phyloP scores from a whole-genome alignment of 2,888 invertebrate species.

The Atethmia centrago region DNA sequence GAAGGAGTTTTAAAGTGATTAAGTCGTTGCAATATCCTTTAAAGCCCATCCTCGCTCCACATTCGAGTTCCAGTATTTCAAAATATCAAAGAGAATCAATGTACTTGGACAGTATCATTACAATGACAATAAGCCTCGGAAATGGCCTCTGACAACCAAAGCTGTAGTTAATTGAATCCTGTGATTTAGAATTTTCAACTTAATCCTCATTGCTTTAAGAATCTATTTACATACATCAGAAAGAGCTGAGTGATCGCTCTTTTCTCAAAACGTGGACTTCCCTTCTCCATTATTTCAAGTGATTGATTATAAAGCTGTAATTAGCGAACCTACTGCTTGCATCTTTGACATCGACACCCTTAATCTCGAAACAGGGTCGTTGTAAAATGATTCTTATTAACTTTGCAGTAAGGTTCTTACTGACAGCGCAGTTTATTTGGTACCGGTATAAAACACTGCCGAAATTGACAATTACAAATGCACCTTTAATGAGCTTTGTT shows the following conservation, averaged over 20 bases:
- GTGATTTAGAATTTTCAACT: conserved; percentile 52
- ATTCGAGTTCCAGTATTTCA: conserved; percentile 49
- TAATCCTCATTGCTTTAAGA: conserved; percentile 59
- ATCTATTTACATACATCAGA: conserved; percentile 45
- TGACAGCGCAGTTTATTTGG: conserved; percentile 67
- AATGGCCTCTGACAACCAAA: conserved; percentile 58
- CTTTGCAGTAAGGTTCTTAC: conserved; percentile 68
- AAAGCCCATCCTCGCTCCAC: conserved; percentile 26
- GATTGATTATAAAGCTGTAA: conserved; percentile 86
- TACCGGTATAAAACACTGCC: conserved; percentile 72
- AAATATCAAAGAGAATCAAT: conserved; percentile 59
- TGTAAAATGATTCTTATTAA: conserved; percentile 73
- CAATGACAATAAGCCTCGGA: conserved; percentile 62
- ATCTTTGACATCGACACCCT: conserved; percentile 73
- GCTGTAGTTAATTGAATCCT: conserved; percentile 65
- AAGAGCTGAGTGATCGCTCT: conserved; percentile 37
- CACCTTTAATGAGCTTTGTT: conserved; percentile 86
- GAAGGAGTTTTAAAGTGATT: neutral
- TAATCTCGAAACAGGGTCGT: conserved; percentile 60
- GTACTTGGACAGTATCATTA: conserved; percentile 60
- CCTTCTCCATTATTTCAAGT: conserved; percentile 73
- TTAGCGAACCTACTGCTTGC: conserved; percentile 80
- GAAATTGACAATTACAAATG: conserved; percentile 88
- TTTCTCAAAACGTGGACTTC: conserved; percentile 64
- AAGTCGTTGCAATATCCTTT: conserved; percentile 8